Base-by-base conservation (phyloP, 2,113 vertebrate species). In the Amazona vittata region DNA sequence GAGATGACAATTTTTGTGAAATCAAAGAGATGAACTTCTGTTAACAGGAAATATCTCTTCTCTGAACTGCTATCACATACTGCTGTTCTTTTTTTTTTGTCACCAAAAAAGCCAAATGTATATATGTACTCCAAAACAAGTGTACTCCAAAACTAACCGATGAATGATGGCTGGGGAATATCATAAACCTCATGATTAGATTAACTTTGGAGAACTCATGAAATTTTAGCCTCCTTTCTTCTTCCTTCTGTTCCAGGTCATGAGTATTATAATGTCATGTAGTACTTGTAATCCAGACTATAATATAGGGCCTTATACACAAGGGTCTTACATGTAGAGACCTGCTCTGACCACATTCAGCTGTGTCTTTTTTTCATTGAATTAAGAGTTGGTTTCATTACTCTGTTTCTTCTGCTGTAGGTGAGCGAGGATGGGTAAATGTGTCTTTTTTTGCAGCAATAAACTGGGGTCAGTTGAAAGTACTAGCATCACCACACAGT, bases 311-410 rank as follows among this genome's bases (percentile, higher is more conserved):
- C 33, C 13, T 41, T 46, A 28, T 46, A 77, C 71, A 73, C 43
- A 12, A 9, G 35, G 41, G 31, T 28, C 15, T 70, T 59, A 75
- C 6, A 28, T 43, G 41, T 3, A 35, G 39, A 41, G 11, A 68
- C 39, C 19, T 33, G 4, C 16, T 88, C 44, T 60, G 43, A 70
- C 16, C 43, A 71, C 21, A 55, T 28, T 85, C 28, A 68, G 57
- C 89, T 86, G 47, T 68, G 55, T 50, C 70, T 94, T 62, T 75
- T 81, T 59, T 62, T 85, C 62, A 78, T 41, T 84, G 37, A 70
- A 90, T 85, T 92, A 50, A 52, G 70, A 82, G 59, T 85, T 88
- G 31, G 8, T 55, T 96, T 85, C 52, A 46, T 73, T 79, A 62
- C 49, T 93, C 31, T 75, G 57, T 83, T 96, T 55, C 43, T 88